These are phyloP conservation scores for Prolemur simus DNA, from an alignment of 2,113 vertebrate species.

Conservation along the genomic window DNA sequence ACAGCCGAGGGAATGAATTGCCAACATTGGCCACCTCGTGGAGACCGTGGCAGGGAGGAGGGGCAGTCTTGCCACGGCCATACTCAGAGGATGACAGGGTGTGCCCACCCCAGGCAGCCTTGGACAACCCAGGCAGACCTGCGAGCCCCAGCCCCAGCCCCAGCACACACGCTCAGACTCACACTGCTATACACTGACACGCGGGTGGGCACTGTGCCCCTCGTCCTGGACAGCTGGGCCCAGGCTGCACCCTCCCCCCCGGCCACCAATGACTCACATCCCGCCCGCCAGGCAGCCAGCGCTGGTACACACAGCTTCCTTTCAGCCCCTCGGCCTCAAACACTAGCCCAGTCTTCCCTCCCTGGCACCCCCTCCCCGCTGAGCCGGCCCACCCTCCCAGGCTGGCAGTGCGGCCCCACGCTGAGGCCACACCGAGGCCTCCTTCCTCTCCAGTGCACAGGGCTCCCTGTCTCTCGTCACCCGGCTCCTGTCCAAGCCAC, in stretches of 20 bases:
- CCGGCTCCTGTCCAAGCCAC: constrained; percentile 71
- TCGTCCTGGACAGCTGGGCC: constrained; percentile 36
- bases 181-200: neutral
- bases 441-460: constrained; percentile 13
- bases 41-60: neutral
- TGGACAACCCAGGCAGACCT: neutral
- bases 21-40: neutral
- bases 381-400: neutral
- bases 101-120: neutral
- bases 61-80: neutral
- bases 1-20: neutral
- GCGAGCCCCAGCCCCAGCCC: neutral
- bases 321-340: constrained; percentile 80
- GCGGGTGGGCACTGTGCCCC: neutral
- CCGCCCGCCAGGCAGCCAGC: neutral
- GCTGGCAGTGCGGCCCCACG: constrained; percentile 3
- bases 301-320: constrained; percentile 81
- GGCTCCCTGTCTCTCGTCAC: constrained; percentile 54
- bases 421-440: constrained; percentile 18
- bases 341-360: constrained; percentile 82
- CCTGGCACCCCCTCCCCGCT: neutral
- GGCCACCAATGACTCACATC: constrained; percentile 74
- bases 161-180: neutral
- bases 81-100: neutral
- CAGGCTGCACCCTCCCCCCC: neutral